Evolutionary conservation across 2,113 vertebrate species (phyloP).

Genomic region (Procavia capensis): DNA sequence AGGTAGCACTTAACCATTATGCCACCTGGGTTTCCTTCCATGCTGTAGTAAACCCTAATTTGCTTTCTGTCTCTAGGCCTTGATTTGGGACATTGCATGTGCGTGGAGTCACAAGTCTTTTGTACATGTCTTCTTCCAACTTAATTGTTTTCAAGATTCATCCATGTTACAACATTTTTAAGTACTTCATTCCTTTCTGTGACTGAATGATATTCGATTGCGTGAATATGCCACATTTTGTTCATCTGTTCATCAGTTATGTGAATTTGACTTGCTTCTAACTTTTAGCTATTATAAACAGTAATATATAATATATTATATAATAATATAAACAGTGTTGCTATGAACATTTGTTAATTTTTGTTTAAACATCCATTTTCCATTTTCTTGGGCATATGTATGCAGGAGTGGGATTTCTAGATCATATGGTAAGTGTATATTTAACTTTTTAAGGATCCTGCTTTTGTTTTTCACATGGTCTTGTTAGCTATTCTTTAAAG

Average conservation of each 20-base stretch:
- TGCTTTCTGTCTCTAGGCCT: not conserved
- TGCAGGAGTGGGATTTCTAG: not conserved
- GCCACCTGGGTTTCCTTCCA: too few species aligned
- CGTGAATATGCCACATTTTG: not conserved
- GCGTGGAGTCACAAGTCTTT: not conserved
- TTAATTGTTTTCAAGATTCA: not conserved
- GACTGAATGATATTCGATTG: not conserved
- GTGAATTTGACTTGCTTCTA: not conserved
- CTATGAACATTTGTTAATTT: not conserved
- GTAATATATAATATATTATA: too few species aligned
- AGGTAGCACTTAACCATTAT: too few species aligned
- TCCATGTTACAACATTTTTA: not conserved
- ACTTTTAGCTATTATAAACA: not conserved
- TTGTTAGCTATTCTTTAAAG: constrained; percentile 17
- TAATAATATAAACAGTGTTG: not conserved
- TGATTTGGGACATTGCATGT: not conserved
- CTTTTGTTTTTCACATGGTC: not conserved
- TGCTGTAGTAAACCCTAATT: too few species aligned
- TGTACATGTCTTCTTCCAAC: not conserved
- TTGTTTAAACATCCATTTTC: not conserved
- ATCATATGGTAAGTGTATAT: not conserved
- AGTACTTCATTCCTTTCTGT: constrained; percentile 26
- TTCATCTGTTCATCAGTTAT: not conserved
- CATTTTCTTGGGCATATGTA: not conserved
- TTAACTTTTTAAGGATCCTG: not conserved